Percentiles rank a stretch among this genome's conserved stretches.
Evolutionary conservation across 2,888 invertebrate genomes (phyloP).

Genomic region (Parapristionchus giblindavisi): DNA sequence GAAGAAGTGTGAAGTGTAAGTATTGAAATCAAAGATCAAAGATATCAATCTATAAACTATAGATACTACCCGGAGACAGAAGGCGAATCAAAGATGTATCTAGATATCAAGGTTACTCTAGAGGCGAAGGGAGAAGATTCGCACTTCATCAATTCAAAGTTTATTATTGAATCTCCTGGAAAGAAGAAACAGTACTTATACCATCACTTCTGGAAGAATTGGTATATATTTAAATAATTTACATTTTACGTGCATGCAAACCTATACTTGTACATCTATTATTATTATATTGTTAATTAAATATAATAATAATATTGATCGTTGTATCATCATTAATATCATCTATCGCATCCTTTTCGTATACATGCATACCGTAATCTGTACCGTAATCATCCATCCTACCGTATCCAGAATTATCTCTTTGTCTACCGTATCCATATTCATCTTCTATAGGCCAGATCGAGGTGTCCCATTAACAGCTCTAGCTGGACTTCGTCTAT

Average conservation of each 20-base stretch:
- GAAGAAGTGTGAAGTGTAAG: constrained; percentile 28
- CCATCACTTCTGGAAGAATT: constrained; percentile 27
- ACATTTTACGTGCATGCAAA: too few relatives aligned
- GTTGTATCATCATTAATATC: too few relatives aligned
- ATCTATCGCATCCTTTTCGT: too few relatives aligned
- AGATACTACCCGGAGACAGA: constrained; percentile 3
- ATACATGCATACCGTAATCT: too few relatives aligned
- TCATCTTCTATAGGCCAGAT: neutral
- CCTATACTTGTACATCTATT: too few relatives aligned
- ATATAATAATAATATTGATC: too few relatives aligned
- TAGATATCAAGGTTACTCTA: constrained; percentile 8
- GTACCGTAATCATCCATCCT: neutral
- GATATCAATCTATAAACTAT: constrained; percentile 1
- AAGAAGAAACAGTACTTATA: neutral
- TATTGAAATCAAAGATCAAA: neutral
- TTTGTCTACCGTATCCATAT: constrained; percentile 10
- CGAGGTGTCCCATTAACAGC: constrained; percentile 20
- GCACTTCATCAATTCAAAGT: constrained; percentile 8
- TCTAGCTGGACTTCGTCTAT: constrained; percentile 5
- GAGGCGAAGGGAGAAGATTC: neutral
- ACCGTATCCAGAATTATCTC: constrained; percentile 9
- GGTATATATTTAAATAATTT: neutral
- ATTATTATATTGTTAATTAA: too few relatives aligned
- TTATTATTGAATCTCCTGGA: neutral
- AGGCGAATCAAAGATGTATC: neutral